phyloP scores from a whole-genome alignment of 2,113 vertebrate species.

The Melospiza melodia region DNA sequence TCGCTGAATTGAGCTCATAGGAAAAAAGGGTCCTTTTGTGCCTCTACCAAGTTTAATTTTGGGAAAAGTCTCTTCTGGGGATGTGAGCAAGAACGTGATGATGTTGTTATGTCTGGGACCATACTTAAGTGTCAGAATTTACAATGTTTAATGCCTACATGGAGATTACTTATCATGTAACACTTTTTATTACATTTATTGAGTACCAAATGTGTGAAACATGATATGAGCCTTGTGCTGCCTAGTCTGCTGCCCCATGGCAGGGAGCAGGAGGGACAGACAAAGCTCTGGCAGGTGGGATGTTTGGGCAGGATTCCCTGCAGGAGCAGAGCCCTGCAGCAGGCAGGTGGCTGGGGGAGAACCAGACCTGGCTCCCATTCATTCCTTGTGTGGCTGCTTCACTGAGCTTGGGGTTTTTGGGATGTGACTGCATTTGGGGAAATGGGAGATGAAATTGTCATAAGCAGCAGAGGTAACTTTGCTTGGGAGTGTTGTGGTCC shows the following conservation, averaged over 20 bases:
- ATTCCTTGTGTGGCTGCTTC: not conserved
- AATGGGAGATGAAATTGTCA: not conserved
- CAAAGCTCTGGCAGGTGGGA: not conserved
- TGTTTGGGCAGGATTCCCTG: not conserved
- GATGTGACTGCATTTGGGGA: not conserved
- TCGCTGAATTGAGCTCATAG: not conserved
- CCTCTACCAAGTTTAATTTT: not conserved
- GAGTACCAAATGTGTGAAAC: not conserved
- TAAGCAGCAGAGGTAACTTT: accelerated
- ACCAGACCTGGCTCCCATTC: not conserved
- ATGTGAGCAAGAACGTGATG: not conserved
- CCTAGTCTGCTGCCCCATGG: accelerated
- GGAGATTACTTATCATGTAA: not conserved
- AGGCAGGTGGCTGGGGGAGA: not conserved
- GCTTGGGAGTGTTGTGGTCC: not conserved
- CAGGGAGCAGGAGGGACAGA: not conserved
- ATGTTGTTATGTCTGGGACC: not conserved
- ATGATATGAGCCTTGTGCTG: not conserved
- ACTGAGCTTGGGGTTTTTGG: not conserved
- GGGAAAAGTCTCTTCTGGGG: not conserved
- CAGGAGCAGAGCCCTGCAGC: not conserved
- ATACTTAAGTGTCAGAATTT: not conserved
- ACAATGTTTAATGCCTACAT: not conserved
- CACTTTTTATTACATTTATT: not conserved
- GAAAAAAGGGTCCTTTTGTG: not conserved